A percentile compares a stretch with the other conserved stretches of the same genome.
Evolutionary conservation across 2,797 vertebrate species (phyloP).

Genomic region (Rhynchonycteris naso): DNA sequence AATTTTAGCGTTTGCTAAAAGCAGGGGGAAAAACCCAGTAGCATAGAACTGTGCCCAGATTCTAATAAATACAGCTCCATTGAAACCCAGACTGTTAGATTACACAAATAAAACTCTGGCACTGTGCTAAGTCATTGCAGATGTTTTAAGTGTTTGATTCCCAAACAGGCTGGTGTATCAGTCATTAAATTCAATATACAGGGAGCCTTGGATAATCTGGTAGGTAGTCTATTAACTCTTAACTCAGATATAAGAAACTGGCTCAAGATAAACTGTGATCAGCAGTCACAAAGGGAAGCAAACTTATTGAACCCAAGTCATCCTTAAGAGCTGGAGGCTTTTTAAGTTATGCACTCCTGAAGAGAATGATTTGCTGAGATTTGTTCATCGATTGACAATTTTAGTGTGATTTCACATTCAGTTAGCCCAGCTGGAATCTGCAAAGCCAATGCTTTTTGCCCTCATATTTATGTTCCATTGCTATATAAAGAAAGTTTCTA

Average conservation of each 20-base stretch:
- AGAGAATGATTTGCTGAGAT: constrained; percentile 64
- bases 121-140: constrained; percentile 46
- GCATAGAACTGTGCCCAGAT: constrained; percentile 41
- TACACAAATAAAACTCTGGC: constrained; percentile 60
- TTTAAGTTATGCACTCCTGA: constrained; percentile 18
- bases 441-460: neutral
- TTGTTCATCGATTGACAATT: constrained; percentile 49
- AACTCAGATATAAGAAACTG: constrained; percentile 66
- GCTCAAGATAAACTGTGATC: constrained; percentile 52
- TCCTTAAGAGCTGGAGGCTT: neutral
- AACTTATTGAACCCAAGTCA: constrained; percentile 29
- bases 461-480: constrained; percentile 63
- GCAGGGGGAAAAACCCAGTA: neutral
- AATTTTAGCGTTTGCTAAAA: constrained; percentile 52
- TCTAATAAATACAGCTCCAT: constrained; percentile 51
- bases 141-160: constrained; percentile 47
- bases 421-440: constrained; percentile 52
- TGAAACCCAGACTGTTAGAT: constrained; percentile 67
- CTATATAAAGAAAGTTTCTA: constrained; percentile 49
- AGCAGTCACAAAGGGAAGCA: constrained; percentile 17
- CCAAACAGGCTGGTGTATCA: neutral
- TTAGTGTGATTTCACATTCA: constrained; percentile 18
- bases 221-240: constrained; percentile 66
- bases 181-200: constrained; percentile 60
- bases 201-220: constrained; percentile 11